Conservation (phyloP, 2,113 vertebrate genomes). For the Ardeotis arabs region DNA sequence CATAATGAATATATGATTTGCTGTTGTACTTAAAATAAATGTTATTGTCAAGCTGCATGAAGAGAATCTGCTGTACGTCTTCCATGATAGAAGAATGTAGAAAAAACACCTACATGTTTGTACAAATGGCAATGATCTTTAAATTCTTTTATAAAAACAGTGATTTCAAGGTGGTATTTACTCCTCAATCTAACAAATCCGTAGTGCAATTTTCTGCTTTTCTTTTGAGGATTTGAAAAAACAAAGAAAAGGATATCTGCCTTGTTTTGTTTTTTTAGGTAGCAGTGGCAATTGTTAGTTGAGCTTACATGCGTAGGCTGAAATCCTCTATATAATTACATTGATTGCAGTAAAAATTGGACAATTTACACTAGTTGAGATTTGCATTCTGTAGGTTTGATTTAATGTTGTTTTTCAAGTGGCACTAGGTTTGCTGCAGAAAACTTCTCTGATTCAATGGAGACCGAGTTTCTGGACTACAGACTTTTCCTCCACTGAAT, state of each 20-base stretch:
- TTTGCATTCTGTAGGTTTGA: background rate
- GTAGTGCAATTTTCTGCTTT: background rate
- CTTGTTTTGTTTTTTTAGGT: background rate
- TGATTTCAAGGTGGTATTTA: background rate
- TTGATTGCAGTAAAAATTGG: background rate
- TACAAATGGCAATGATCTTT: background rate
- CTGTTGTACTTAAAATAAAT: constrained; percentile 17
- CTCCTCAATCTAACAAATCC: background rate
- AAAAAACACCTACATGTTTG: background rate
- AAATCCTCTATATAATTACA: background rate
- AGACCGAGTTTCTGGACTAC: background rate
- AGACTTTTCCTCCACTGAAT: background rate
- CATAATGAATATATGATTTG: constrained; percentile 35
- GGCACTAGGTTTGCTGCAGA: background rate
- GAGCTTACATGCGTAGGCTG: background rate
- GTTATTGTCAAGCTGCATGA: background rate
- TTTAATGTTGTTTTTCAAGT: background rate
- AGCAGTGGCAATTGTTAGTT: background rate
- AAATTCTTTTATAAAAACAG: background rate
- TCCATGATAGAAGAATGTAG: background rate
- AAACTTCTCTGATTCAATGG: background rate
- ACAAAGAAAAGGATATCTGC: background rate
- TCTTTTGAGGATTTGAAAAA: background rate
- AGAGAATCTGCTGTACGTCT: background rate
- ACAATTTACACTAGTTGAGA: background rate